Evolutionary conservation across 2,797 vertebrate genomes (phyloP).

Genomic region (Eulemur mongoz): DNA sequence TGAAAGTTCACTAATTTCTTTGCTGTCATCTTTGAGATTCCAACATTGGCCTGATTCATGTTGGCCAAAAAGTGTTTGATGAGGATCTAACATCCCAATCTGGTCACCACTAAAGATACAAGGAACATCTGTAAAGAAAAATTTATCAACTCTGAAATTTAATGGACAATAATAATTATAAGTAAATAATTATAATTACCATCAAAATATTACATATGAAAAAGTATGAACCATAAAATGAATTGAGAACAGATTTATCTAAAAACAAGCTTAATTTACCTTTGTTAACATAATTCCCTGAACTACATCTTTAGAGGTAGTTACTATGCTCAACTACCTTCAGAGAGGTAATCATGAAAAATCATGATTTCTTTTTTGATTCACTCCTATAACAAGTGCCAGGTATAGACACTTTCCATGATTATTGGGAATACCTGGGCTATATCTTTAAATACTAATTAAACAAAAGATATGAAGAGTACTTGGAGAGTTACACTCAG

Average conservation of each 20-base stretch:
- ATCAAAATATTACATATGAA: not conserved
- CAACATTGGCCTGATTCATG: slow-evolving; percentile 98
- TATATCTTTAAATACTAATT: not conserved
- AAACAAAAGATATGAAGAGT: not conserved
- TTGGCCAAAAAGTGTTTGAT: slow-evolving; percentile 96
- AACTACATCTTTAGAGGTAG: not conserved
- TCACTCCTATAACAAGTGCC: not conserved
- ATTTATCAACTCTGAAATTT: slow-evolving; percentile 40
- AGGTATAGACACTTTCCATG: not conserved
- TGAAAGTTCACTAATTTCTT: slow-evolving; percentile 93
- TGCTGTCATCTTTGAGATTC: slow-evolving; percentile 95
- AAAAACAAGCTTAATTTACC: not conserved
- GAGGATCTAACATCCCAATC: slow-evolving; percentile 98
- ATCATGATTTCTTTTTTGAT: not conserved
- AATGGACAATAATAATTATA: not conserved
- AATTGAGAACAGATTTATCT: not conserved
- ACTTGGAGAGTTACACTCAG: not conserved
- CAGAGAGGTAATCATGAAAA: not conserved
- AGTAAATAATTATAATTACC: not conserved
- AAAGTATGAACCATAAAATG: not conserved
- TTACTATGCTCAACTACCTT: not conserved
- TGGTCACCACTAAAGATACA: slow-evolving; percentile 99
- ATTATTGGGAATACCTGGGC: not conserved
- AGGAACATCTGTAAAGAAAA: slow-evolving; percentile 92
- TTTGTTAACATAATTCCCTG: not conserved